Evolutionary conservation across 2,113 vertebrate species (phyloP).

Genomic region (Astatoreochromis straeleni): DNA sequence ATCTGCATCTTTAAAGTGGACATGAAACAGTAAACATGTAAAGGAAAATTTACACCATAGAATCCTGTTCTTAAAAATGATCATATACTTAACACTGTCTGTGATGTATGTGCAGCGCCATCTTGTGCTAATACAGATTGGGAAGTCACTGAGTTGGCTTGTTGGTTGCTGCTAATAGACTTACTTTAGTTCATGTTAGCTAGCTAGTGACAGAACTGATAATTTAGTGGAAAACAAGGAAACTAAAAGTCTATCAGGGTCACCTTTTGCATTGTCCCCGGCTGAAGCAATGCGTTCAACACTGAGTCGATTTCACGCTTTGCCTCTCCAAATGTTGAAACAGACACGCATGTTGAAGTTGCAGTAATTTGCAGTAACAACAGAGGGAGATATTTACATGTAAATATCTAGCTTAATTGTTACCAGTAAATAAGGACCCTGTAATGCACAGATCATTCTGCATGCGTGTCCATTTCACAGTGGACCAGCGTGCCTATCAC

Average conservation of each 20-base stretch:
- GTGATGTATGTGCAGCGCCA: background rate
- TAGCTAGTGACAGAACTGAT: background rate
- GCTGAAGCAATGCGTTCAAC: background rate
- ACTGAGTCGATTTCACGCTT: background rate
- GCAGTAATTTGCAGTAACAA: background rate
- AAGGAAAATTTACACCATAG: background rate
- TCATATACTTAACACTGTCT: background rate
- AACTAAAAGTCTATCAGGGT: background rate
- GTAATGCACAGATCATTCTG: background rate
- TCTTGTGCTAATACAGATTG: background rate
- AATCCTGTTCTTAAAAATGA: background rate
- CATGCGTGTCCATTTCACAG: background rate
- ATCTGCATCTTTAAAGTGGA: background rate
- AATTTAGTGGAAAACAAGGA: background rate
- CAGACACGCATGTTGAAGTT: background rate
- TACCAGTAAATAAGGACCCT: background rate
- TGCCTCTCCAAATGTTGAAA: background rate
- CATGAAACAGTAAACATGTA: background rate
- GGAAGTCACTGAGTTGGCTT: background rate
- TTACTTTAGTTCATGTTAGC: background rate
- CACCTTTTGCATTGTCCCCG: background rate
- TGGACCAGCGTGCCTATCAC: background rate
- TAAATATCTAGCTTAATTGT: background rate
- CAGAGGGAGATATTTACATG: background rate
- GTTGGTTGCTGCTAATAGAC: background rate